Percentiles rank a stretch among this genome's conserved stretches.
phyloP scores from a whole-genome alignment of 2,113 vertebrate genomes.

The Neodontobutis hainanensis region DNA sequence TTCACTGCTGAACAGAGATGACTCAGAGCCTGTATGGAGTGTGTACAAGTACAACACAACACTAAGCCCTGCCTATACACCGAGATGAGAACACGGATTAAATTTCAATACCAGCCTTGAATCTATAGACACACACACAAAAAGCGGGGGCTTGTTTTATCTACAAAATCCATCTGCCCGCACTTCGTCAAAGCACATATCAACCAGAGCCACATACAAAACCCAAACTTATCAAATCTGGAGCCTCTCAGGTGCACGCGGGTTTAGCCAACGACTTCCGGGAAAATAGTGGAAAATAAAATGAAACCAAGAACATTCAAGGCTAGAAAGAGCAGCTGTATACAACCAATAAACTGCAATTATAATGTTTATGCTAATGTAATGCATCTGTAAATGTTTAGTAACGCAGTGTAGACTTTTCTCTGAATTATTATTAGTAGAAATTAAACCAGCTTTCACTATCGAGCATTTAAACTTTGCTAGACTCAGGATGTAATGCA shows the following conservation, averaged over 20 bases:
- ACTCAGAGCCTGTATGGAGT: slow-evolving; percentile 26
- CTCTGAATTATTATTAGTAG: too few relatives aligned
- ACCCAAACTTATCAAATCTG: not conserved
- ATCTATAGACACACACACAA: slow-evolving; percentile 6
- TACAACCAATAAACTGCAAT: not conserved
- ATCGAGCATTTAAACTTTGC: too few relatives aligned
- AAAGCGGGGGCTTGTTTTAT: not conserved
- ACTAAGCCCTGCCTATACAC: slow-evolving; percentile 26
- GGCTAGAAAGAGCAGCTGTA: not conserved
- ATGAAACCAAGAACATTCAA: too few relatives aligned
- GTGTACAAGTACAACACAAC: slow-evolving; percentile 13
- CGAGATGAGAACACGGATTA: slow-evolving; percentile 36
- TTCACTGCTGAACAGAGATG: slow-evolving; percentile 30
- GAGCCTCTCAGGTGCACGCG: not conserved
- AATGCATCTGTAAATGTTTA: too few relatives aligned
- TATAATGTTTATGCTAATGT: too few relatives aligned
- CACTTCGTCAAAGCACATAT: not conserved
- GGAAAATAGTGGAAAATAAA: not conserved
- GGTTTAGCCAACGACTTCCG: not conserved
- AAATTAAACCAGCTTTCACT: too few relatives aligned
- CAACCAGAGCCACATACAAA: not conserved
- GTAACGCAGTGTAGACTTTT: too few relatives aligned
- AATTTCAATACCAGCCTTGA: slow-evolving; percentile 23
- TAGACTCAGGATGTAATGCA: too few relatives aligned
- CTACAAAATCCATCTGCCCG: slow-evolving; percentile 13